Base-by-base conservation (phyloP, 2,797 vertebrate species). In the Fringilla coelebs region DNA sequence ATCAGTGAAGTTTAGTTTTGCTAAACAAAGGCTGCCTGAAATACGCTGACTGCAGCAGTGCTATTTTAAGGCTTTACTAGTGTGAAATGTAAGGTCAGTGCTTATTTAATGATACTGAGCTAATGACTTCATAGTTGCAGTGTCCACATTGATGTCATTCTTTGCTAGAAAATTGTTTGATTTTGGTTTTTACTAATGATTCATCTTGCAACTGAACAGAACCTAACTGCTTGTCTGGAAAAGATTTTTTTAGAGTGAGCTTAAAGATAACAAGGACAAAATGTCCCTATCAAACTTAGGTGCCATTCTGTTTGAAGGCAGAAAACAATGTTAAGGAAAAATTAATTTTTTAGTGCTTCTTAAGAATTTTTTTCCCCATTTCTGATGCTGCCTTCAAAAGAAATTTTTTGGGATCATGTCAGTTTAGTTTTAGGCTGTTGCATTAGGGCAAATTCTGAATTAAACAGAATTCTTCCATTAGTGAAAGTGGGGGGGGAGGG, bases 11-110 rank as follows among this genome's bases (percentile, higher is more conserved):
- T 95, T 85, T 57, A 49, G 87, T 93, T 94, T 86, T 81, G 85
- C 76, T 73, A 86, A 91, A 93, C 89, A 90, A 93, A 87, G 93
- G 79, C 94, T 89, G 67, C 43, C 61, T 87, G 87, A 87, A 90
- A 93, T 54, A 40, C 1, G 46, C 91, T 93, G 90, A 93, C 65
- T 79, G 70, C 70, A 67, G 73, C 79, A 38, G 45, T 90, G 88
- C 72, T 93, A 67, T 93, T 92, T 94, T 82, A 80, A 63, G 88
- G 74, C 54, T 74, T 85, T 94, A 63, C 22, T 85, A 43, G 60
- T 71, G 52, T 75, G 71, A 67, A 92, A 65, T 65, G 54, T 87
- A 75, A 89, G 87, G 66, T 73, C 82, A 46, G 34, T 84, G 88
- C 74, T 91, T 89, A 51, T 89, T 92, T 76, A 68, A 52, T 70